A percentile compares a stretch with the other conserved stretches of the same genome.
phyloP scores from a whole-genome alignment of 2,113 vertebrate species.

The Carassius gibelio region DNA sequence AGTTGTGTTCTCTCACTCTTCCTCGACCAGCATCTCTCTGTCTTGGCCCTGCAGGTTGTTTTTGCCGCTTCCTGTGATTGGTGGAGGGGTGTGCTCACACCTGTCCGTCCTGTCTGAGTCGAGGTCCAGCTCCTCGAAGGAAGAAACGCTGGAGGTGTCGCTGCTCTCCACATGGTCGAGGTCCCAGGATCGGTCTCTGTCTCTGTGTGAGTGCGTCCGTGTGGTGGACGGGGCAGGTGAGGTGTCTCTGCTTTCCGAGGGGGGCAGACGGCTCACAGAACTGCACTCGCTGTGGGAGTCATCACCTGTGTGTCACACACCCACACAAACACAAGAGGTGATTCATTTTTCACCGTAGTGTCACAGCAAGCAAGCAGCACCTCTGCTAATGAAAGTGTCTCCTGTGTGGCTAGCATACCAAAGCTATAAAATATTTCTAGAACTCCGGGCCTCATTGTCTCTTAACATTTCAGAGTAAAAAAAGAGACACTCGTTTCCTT shows the following conservation, averaged over 20 bases:
- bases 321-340: conserved; percentile 36
- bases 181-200: conserved; percentile 67
- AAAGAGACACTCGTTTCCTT: neutral
- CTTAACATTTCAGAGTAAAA: neutral
- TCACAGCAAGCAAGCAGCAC: conserved; percentile 14
- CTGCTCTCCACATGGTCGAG: conserved; percentile 46
- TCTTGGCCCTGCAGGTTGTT: conserved; percentile 31
- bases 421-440: neutral
- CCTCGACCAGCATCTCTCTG: conserved; percentile 39
- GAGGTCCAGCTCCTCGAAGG: conserved; percentile 84
- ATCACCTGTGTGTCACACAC: conserved; percentile 46
- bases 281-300: conserved; percentile 70
- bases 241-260: conserved; percentile 78
- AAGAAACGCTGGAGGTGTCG: conserved; percentile 82
- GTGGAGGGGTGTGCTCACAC: conserved; percentile 35
- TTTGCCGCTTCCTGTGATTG: conserved; percentile 29
- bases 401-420: neutral
- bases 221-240: conserved; percentile 73
- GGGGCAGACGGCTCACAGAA: conserved; percentile 74
- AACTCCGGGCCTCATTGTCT: neutral
- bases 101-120: conserved; percentile 66
- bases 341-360: neutral
- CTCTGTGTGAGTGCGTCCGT: conserved; percentile 62
- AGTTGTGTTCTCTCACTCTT: conserved; percentile 31
- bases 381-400: conserved; percentile 10